Evolutionary conservation across 2,797 vertebrate genomes (phyloP), one percentile per base, ranked within the genome.

Genomic region (Malacoraja senta): DNA sequence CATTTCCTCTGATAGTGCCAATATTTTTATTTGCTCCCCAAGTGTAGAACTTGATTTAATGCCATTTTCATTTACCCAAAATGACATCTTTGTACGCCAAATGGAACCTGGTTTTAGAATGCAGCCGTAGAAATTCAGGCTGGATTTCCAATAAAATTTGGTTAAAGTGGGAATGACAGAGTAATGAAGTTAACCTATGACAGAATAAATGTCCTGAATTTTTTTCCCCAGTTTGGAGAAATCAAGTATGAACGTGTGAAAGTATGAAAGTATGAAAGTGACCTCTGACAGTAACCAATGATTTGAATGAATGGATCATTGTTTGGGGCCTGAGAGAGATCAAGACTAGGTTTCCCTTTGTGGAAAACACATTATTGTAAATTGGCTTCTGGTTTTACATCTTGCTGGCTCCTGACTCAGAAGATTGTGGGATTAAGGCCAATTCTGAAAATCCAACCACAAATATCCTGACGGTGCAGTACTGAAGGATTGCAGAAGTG

Each of bases 21-120:
- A n/a, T 35, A 88, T 65, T 88, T 88, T 88, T 88, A 88, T 88
- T 88, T 88, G 61, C 32, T 83, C 53, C 80, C 79, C 24, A 1
- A 26, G 32, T 19, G 0, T 35, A 65, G n/a, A 10, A 35, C 58
- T 65, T 32, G 83, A 32, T 86, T 65, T 63, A 29, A 61, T 19
- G 83, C n/a, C 58, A 32, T 65, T 86, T 65, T 88, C 63, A 88
- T n/a, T 35, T n/a, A 65, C 61, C 84, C 35, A 88, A 88, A 21
- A 53, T 32, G 13, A 63, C 58, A 63, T n/a, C 13, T n/a, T n/a
- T 12, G 2, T 63, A 35, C 35, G n/a, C 17, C 32, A 35, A 68
- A 35, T n/a, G 32, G 63, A 3, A 3, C n/a, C 32, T 17, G 19
- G 21, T 68, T 35, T 68, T 68, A 3, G 32, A 65, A 65, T 88